phyloP scores from a whole-genome alignment of 2,888 invertebrate species.

The Ethmia dodecea region DNA sequence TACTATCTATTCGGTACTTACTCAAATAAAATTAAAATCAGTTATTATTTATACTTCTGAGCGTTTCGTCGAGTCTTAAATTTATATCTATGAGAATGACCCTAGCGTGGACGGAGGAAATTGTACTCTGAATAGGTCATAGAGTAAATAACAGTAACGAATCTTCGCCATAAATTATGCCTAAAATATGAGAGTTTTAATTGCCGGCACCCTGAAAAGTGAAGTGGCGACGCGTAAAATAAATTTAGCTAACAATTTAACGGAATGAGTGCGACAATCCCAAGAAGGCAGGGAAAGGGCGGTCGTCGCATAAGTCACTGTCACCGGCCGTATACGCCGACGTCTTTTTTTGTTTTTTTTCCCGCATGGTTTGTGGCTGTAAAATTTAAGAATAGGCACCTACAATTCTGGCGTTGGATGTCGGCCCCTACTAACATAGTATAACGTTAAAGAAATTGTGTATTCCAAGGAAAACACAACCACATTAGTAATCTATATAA shows the following conservation, averaged over 20 bases:
- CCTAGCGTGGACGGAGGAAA: no score
- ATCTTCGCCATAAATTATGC: background rate
- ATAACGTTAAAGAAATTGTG: no score
- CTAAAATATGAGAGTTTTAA: conserved; percentile 6
- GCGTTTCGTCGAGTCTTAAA: no score
- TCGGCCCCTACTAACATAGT: no score
- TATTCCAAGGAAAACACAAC: no score
- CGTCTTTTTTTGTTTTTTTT: conserved; percentile 52
- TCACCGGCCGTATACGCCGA: conserved; percentile 47
- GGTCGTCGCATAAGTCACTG: conserved; percentile 67
- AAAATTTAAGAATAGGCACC: conserved; percentile 1
- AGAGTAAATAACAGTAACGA: background rate
- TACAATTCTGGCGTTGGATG: no score
- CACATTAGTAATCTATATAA: no score
- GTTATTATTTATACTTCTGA: no score
- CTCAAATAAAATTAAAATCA: no score
- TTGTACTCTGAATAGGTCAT: background rate
- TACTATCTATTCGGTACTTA: no score
- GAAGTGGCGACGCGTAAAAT: conserved; percentile 18
- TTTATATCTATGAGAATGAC: no score
- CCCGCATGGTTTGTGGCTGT: background rate
- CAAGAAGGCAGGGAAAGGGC: conserved; percentile 53
- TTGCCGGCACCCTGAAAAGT: conserved; percentile 3
- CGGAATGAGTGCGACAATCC: conserved; percentile 56
- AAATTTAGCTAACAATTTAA: conserved; percentile 41